Base-by-base conservation (phyloP, 2,797 vertebrate genomes). In the Acanthurus lineatus region DNA sequence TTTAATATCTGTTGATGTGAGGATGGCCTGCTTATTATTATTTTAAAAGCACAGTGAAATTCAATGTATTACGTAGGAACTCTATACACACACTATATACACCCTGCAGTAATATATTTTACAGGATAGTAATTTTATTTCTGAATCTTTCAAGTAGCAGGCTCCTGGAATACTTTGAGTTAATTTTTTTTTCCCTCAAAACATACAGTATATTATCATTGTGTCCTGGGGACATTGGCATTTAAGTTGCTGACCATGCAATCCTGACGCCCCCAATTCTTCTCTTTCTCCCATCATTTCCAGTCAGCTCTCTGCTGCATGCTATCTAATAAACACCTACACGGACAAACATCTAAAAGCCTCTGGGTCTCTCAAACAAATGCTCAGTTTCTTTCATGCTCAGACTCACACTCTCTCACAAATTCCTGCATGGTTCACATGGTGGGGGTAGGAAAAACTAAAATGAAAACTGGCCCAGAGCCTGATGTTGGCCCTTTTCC, bases 401-500 rank as follows among this genome's bases (percentile, higher is more conserved):
- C 19, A 48, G 42, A 67, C 58, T 58, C 47, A 32, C 15, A 82
- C 25, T 20, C 3, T 64, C 14, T 60, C 25, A 81, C 32, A 79
- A 59, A 72, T 71, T 71, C 72, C 20, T 35, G 6, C 32, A 35
- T 66, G 42, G 71, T 76, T 65, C 58, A 73, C 71, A 69, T 35
- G 32, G 32, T 35, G 6, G 40, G 53, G 69, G 62, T 61, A 9
- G 22, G 22, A 86, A 82, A 79, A 62, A 3, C 28, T 17, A 35
- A 79, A 82, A 73, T 68, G 35, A 73, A 85, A 83, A 49, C 76
- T 89, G 86, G 86, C 88, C 76, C 20, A 35, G 42, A 88, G 72
- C 78, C 87, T 82, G 76, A 73, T 58, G 74, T 70, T 88, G 90
- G 91, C 85, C 81, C 47, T 75, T 80, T 80, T 89, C 88, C 88